Base-by-base conservation (phyloP, 1,140 invertebrate genomes). In the Contarinia nasturtii region DNA sequence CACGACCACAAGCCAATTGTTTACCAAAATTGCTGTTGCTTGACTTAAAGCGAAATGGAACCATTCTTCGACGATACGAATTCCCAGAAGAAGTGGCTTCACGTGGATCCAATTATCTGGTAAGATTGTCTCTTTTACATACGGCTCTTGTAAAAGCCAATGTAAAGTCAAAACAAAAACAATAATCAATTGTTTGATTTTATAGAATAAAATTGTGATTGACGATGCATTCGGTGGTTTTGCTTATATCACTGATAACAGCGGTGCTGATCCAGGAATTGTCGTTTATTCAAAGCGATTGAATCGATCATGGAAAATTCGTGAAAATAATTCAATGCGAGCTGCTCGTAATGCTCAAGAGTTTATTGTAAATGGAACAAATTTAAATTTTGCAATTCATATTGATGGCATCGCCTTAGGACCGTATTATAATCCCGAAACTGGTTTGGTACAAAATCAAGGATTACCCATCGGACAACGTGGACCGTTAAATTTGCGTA, bases 191-290 rank as follows among this genome's bases (percentile, higher is more conserved):
- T n/a, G n/a, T n/a, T n/a, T n/a, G n/a, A n/a, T n/a, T n/a, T n/a
- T n/a, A n/a, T n/a, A n/a, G n/a, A 77, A 77, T 50, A 78, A 80
- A 52, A 67, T 82, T 7, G 79, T 80, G 0, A 54, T 82, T 8
- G 77, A 82, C 53, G 75, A 78, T 54, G 67, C 73, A 20, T 70
- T 75, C 49, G 76, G 73, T 45, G 74, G 74, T 19, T 71, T 69
- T 51, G 79, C 78, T 2, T 82, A 80, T 52, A 80, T 82, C 7
- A 76, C 75, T 0, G 80, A 81, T 53, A 75, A 71, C 49, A 74
- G 72, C 49, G 66, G 62, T 0, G 58, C 66, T 0, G 75, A 81
- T 58, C 77, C 79, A 0, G 77, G 75, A n/a, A 72, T 83, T 19
- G 75, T 83, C 38, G 76, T 82, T 1, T 82, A 74, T 56, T 74